Evolutionary conservation across 2,888 invertebrate genomes (phyloP), one percentile per base, ranked within the genome.

Genomic region (Ectemnius continuus): DNA sequence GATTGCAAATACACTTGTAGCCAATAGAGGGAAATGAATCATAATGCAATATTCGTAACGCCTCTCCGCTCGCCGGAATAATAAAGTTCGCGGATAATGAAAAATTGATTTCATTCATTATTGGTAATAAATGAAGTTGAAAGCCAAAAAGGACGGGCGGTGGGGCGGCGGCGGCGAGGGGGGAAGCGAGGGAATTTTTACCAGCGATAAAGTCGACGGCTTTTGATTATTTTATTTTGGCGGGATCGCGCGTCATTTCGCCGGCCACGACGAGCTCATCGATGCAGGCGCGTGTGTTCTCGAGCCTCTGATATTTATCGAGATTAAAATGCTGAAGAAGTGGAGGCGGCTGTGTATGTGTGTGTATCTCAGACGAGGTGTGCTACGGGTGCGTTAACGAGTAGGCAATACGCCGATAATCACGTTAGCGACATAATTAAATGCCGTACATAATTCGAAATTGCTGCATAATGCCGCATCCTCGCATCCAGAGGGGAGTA

Each of bases 141-240:
- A 78, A 76, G 70, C 71, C 65, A 4, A 36, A 36, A 36, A 36
- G 8, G 36, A 36, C 36, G 8, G 11, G 36, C 36, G 36, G 8
- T 1, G 0, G 36, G 36, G 36, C 67, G 36, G 65, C 4, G 46
- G 63, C 64, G 72, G 63, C 28, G 8, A 1, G 2, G 20, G 20
- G 20, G 28, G 5, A 65, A 70, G 52, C 57, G 73, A 69, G 70
- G 76, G 78, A 76, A 83, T 83, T 81, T 83, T 83, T 81, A n/a
- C 70, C 84, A 23, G 56, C 72, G 72, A 72, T 75, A 73, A 76
- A 81, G 82, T 78, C 78, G 66, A 72, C 65, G 61, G 73, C 78
- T 81, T 78, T 83, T 81, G 78, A 83, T 81, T 83, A 80, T 83
- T 83, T 83, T 83, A 80, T 83, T 79, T 64, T 58, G 58, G 60